Base-by-base conservation (phyloP, 2,888 invertebrate genomes). In the Meiosimyza platycephala region DNA sequence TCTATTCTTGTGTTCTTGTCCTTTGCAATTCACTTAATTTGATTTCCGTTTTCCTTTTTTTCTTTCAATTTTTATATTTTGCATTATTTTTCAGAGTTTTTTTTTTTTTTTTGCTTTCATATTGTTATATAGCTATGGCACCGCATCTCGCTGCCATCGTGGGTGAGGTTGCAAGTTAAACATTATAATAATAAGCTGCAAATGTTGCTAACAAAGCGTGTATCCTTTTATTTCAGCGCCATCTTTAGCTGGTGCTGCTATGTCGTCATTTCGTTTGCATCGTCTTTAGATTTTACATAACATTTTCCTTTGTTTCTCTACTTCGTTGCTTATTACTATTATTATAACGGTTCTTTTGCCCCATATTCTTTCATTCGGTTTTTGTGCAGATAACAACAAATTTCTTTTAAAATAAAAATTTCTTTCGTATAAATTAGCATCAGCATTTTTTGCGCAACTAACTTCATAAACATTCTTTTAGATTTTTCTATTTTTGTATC, bases 341-440 rank as follows among this genome's bases (percentile, higher is more conserved):
- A 78, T 81, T 81, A 82, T 80, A 79, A 81, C 81, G 76, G 81
- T 67, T 28, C 16, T 40, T 33, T 15, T 67, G 54, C 18, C 59
- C 28, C 57, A 47, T 57, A 15, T 70, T n/a, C 47, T 16, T 22
- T 33, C 16, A 6, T 65, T 55, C 18, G 55, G 65, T 73, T 72
- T n/a, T 59, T 71, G 64, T 47, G 72, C 72, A 75, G 72, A 75
- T 73, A 70, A 76, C 50, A 50, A 12, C 52, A 65, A 40, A 11
- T 51, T 62, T 54, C 13, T 22, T 60, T 18, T 55, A 54, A 3
- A 47, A 55, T 15, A 48, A 33, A 50, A 65, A 64, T 40, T 40
- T 9, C 9, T 40, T 68, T 50, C 50, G 68, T 48, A 70, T 63
- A 70, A 62, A 70, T 70, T 70, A 63, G 63, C 70, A 70, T 63